A percentile compares a stretch with the other conserved stretches of the same genome.
Conservation (phyloP, 92 coral and sea anemone species). For the Phenganax subtilis region DNA sequence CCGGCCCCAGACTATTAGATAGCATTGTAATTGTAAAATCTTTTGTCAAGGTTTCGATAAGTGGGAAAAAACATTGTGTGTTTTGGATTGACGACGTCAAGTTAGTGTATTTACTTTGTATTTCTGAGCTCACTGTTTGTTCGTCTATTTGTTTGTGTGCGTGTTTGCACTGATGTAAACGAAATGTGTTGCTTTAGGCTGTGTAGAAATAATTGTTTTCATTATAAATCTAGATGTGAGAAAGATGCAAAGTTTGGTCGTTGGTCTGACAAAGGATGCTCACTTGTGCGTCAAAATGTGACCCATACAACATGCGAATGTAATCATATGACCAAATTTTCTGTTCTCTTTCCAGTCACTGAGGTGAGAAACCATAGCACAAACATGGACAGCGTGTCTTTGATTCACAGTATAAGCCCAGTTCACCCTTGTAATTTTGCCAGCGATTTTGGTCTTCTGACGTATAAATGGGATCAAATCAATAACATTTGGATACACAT, state of each 20-base stretch:
- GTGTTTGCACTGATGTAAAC: not conserved
- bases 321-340: conserved; percentile 79
- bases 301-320: conserved; percentile 74
- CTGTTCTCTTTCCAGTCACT: conserved; percentile 48
- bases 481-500: no score
- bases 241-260: conserved; percentile 16
- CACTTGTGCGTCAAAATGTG: conserved; percentile 39
- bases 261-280: conserved; percentile 29
- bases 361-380: not conserved
- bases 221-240: not conserved
- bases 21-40: not conserved
- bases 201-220: not conserved
- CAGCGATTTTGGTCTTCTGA: no score
- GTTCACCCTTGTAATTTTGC: no score
- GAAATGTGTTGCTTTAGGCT: not conserved
- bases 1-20: no score
- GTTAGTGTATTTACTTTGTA: not conserved
- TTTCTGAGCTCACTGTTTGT: not conserved
- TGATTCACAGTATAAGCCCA: no score
- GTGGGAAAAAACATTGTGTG: conserved; percentile 20
- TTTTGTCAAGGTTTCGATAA: conserved; percentile 10
- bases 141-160: not conserved
- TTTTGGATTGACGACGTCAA: conserved; percentile 21
- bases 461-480: no score
- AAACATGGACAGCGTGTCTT: no score